Evolutionary conservation across 37 sponge, comb jelly and placozoan species (phyloP), one percentile per base, ranked within the genome.

Genomic region (Haliclona indistincta): DNA sequence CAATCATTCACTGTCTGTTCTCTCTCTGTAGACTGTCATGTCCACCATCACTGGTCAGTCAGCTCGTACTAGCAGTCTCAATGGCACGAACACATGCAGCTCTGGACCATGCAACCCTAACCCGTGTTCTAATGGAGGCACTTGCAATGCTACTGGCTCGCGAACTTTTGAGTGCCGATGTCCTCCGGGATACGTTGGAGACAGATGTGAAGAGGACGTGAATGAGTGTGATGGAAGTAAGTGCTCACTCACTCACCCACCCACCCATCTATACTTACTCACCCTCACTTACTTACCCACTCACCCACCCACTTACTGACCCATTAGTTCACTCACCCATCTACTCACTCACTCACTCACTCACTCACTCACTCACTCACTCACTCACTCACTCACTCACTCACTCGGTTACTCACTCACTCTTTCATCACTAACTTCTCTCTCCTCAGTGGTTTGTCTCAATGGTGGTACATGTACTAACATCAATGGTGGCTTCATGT

Each of bases 121-220:
- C 40, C 92, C 87, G 8, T 91, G 92, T 45, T 44, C 28, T 0
- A 91, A 91, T 43, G 78, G 53, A 22, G 92, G 87, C 32, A 64
- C 47, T 25, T 91, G 92, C 64, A 73, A 70, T 20, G 77, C 77
- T 54, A 82, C 75, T 0, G 40, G 37, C 40, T 5, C 33, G 2
- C 87, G 86, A 38, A 73, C 77, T 41, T 91, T 85, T 74, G 34
- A 30, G 1, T 91, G 92, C 39, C 0, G 54, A 8, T 91, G 92
- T 75, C 34, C 66, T 15, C 60, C 64, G 11, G 80, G 66, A 15
- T 55, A 19, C 49, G 68, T 64, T 61, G 92, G 92, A 25, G 6
- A 20, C 7, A n/a, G n/a, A 7, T 58, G 60, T 58, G 22, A 11
- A n/a, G 25, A 8, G 28, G 60, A 58, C n/a, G n/a, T n/a, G 7